Evolutionary conservation across 1,140 invertebrate genomes (phyloP).

Genomic region (Kradibia gibbosae): DNA sequence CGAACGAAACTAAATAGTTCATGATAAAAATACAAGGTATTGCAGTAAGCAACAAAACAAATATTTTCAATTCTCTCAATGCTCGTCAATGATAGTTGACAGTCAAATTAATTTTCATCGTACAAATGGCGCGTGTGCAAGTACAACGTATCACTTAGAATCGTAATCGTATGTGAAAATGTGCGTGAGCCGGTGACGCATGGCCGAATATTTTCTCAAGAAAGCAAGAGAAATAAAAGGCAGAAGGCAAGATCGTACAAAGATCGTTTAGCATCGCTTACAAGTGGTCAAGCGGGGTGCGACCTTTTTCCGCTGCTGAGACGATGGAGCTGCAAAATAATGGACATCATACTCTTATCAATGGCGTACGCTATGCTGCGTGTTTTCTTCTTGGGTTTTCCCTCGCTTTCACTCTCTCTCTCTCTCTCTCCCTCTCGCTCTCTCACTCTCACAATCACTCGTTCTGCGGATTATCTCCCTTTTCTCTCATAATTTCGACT

Average conservation of each 20-base stretch:
- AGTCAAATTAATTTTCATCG: no score
- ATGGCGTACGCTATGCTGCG: not conserved
- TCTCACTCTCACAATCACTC: not conserved
- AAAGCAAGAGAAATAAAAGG: conserved; percentile 11
- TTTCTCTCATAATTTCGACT: conserved; percentile 27
- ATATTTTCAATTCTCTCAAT: no score
- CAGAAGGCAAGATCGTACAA: conserved; percentile 24
- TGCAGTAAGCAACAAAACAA: no score
- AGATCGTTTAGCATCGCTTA: not conserved
- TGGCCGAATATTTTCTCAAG: not conserved
- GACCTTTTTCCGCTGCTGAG: conserved; percentile 69
- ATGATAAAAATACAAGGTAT: no score
- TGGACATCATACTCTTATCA: conserved; percentile 45
- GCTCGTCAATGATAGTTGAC: no score
- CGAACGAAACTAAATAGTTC: no score
- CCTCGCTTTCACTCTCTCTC: not conserved
- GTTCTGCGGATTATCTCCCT: not conserved
- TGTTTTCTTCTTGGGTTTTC: not conserved
- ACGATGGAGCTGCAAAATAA: conserved; percentile 73
- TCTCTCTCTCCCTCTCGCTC: conserved; percentile 21
- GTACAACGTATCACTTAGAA: not conserved
- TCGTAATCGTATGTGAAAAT: not conserved
- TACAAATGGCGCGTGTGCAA: not conserved
- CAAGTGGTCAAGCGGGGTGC: conserved; percentile 67
- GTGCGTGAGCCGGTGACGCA: not conserved